phyloP scores from a whole-genome alignment of 1,140 invertebrate species.

The Prorops nasuta region DNA sequence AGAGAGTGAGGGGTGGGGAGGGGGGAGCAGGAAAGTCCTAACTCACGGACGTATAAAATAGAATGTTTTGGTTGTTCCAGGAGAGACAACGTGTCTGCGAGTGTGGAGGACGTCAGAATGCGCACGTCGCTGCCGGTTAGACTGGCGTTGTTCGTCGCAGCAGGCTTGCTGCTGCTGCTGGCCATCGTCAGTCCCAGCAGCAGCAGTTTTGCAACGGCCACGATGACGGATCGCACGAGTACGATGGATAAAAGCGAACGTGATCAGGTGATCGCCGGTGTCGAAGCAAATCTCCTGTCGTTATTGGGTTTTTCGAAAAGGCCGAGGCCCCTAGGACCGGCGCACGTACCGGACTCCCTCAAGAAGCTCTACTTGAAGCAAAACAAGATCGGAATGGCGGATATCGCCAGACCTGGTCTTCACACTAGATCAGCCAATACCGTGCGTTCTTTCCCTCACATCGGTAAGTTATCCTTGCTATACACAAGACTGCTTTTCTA shows the following conservation, averaged over 20 bases:
- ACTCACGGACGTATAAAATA: too few relatives aligned
- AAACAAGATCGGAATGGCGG: constrained; percentile 61
- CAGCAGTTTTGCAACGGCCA: constrained; percentile 1
- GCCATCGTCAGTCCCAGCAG: too few relatives aligned
- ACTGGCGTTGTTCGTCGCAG: constrained; percentile 52
- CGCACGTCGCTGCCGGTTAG: constrained; percentile 55
- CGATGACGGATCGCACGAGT: not conserved
- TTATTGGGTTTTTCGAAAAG: constrained; percentile 72
- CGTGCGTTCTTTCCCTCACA: constrained; percentile 79
- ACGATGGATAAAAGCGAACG: constrained; percentile 21
- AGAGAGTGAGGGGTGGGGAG: too few relatives aligned
- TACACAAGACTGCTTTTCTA: too few relatives aligned
- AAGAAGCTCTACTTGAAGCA: constrained; percentile 72
- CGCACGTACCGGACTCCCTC: constrained; percentile 74
- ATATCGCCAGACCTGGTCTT: constrained; percentile 68
- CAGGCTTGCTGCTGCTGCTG: constrained; percentile 44
- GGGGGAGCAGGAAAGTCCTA: too few relatives aligned
- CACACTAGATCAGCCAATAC: constrained; percentile 76
- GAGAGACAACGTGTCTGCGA: constrained; percentile 51
- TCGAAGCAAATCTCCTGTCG: constrained; percentile 70
- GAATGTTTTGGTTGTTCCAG: too few relatives aligned
- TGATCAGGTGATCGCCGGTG: constrained; percentile 47
- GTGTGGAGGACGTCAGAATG: constrained; percentile 50
- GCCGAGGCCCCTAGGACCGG: constrained; percentile 52
- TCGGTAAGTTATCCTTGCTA: constrained; percentile 70